phyloP scores from a whole-genome alignment of 2,888 invertebrate genomes.

The Drosophila buzzatii region DNA sequence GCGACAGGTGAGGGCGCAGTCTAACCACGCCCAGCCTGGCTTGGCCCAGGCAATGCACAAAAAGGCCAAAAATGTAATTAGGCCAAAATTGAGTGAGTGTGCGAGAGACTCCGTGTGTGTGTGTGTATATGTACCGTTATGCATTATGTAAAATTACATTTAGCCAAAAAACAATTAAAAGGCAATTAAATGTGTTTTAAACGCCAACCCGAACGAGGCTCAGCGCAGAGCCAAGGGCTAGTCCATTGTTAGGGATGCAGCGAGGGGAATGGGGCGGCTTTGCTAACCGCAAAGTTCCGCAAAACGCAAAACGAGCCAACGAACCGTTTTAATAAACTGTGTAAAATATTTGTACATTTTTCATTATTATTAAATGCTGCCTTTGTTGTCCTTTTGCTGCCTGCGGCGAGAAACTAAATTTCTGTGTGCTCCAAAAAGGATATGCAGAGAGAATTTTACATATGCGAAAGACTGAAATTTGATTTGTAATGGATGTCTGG shows the following conservation, averaged over 20 bases:
- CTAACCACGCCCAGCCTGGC: slow-evolving; percentile 23
- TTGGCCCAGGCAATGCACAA: slow-evolving; percentile 33
- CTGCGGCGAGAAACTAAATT: slow-evolving; percentile 63
- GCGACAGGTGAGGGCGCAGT: neutral
- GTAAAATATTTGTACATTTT: slow-evolving; percentile 31
- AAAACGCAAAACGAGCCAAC: slow-evolving; percentile 39
- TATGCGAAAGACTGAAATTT: slow-evolving; percentile 46
- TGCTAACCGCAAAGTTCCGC: slow-evolving; percentile 43
- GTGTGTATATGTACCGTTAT: slow-evolving; percentile 52
- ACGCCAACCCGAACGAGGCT: slow-evolving; percentile 34
- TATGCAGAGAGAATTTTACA: slow-evolving; percentile 43
- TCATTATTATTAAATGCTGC: slow-evolving; percentile 21
- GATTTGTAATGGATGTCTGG: neutral
- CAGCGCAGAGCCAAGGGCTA: neutral
- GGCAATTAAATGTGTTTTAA: slow-evolving; percentile 75
- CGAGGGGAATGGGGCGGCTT: neutral
- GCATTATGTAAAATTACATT: slow-evolving; percentile 56
- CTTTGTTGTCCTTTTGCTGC: slow-evolving; percentile 37
- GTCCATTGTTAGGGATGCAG: no score
- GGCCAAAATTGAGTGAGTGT: slow-evolving; percentile 57
- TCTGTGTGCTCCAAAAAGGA: slow-evolving; percentile 11
- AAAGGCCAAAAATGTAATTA: slow-evolving; percentile 73
- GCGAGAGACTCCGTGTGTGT: slow-evolving; percentile 12
- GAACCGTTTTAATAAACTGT: slow-evolving; percentile 72
- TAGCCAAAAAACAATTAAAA: slow-evolving; percentile 77